Evolutionary conservation across 2,113 vertebrate species (phyloP).

Genomic region (Propithecus coquereli): DNA sequence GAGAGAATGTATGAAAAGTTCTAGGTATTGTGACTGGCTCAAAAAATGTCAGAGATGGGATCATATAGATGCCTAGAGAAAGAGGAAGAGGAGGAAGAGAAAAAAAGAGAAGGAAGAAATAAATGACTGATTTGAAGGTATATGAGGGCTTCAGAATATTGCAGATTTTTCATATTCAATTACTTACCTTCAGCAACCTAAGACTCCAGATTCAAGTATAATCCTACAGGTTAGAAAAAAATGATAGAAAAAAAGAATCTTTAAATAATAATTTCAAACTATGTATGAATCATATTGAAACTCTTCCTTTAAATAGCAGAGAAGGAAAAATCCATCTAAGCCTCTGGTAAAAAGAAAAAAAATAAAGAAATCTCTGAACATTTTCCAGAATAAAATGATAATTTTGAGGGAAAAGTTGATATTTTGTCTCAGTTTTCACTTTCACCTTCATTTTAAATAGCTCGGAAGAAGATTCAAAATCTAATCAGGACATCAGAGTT

Average conservation of each 20-base stretch:
- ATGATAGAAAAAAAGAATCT: neutral
- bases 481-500: neutral
- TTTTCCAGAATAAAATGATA: slow-evolving; percentile 9
- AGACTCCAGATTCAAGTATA: neutral
- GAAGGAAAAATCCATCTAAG: neutral
- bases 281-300: neutral
- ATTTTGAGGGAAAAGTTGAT: neutral
- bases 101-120: neutral
- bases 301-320: neutral
- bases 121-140: neutral
- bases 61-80: neutral
- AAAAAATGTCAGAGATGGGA: neutral
- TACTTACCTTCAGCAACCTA: neutral
- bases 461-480: neutral
- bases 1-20: neutral
- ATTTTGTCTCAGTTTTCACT: slow-evolving; percentile 7
- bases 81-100: neutral
- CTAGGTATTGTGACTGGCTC: neutral
- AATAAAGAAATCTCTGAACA: neutral
- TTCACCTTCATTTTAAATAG: slow-evolving; percentile 16
- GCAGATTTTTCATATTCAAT: neutral
- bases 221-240: neutral
- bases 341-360: neutral
- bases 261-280: neutral
- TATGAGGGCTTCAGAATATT: neutral